Percentiles rank a stretch among this genome's conserved stretches.
Evolutionary conservation across 2,797 vertebrate genomes (phyloP).

Genomic region (Huso huso): DNA sequence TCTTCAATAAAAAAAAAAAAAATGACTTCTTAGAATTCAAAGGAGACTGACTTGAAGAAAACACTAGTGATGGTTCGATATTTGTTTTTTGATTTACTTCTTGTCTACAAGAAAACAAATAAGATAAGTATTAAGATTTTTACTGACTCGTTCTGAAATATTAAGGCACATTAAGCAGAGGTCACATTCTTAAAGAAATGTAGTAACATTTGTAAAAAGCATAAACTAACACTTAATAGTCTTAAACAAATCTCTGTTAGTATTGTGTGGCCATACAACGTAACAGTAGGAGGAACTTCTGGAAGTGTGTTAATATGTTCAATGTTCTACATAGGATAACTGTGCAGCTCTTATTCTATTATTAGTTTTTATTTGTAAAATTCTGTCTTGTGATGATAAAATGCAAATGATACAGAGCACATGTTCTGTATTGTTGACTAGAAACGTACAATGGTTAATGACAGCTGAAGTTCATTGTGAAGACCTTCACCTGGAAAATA

Average conservation of each 20-base stretch:
- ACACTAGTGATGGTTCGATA: not conserved
- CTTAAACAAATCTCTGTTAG: not conserved
- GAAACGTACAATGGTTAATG: not conserved
- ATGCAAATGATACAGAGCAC: not conserved
- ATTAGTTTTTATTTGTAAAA: not conserved
- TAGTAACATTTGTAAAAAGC: not conserved
- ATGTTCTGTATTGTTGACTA: not conserved
- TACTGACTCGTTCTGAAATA: not conserved
- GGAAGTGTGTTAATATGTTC: not conserved
- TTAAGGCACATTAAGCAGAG: not conserved
- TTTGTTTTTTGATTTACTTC: not conserved
- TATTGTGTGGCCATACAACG: not conserved
- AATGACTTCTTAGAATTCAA: not conserved
- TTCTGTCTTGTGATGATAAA: not conserved
- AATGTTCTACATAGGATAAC: not conserved
- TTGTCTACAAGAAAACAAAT: not conserved
- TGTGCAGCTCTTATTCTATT: too few relatives aligned
- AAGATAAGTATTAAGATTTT: not conserved
- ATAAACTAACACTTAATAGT: not conserved
- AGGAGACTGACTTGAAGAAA: not conserved
- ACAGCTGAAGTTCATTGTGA: too few relatives aligned
- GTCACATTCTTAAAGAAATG: too few relatives aligned
- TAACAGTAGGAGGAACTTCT: not conserved
- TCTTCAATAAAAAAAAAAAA: slow-evolving; percentile 70
- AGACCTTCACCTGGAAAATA: too few relatives aligned